A percentile compares a stretch with the other conserved stretches of the same genome.
Evolutionary conservation across 2,797 vertebrate species (phyloP).

Genomic region (Brachymystax lenok): DNA sequence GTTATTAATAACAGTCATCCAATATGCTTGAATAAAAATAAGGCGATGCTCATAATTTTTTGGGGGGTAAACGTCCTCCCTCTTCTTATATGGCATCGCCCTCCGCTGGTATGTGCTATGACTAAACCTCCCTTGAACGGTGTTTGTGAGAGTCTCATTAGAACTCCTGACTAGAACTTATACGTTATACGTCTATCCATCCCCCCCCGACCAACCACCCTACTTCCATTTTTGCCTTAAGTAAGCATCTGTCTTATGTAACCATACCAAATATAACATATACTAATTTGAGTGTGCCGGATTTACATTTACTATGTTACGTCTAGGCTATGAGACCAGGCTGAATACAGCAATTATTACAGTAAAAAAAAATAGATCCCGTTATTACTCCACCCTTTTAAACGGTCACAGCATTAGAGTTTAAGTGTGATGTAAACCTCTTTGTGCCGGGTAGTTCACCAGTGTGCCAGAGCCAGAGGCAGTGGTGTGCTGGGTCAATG

Average conservation of each 20-base stretch:
- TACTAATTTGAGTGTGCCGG: too few relatives aligned
- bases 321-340: too few relatives aligned
- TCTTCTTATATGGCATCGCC: too few relatives aligned
- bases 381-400: neutral
- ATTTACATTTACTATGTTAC: too few relatives aligned
- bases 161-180: neutral
- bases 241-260: too few relatives aligned
- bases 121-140: neutral
- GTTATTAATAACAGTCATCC: too few relatives aligned
- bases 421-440: neutral
- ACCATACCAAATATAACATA: too few relatives aligned
- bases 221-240: too few relatives aligned
- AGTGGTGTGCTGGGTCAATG: slow-evolving; percentile 12
- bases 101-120: neutral
- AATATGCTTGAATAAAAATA: neutral
- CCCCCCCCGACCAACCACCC: too few relatives aligned
- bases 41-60: neutral
- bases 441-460: neutral
- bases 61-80: too few relatives aligned
- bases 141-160: neutral
- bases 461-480: neutral
- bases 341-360: neutral
- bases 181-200: too few relatives aligned
- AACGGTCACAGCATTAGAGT: neutral
- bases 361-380: neutral